phyloP scores from a whole-genome alignment of 1,140 invertebrate genomes.

The Nautilus pompilius region DNA sequence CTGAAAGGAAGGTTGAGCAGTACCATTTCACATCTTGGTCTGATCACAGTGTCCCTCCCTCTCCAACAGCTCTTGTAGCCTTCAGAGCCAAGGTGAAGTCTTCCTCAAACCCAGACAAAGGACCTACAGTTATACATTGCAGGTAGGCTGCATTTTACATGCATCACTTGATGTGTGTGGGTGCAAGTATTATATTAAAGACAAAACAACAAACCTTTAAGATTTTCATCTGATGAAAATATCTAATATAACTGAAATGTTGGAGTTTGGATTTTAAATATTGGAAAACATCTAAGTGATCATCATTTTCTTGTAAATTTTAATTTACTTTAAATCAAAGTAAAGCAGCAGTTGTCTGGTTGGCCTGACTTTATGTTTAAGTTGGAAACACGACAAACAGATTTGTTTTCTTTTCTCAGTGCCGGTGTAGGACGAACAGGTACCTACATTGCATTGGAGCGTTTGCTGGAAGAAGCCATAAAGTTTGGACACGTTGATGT shows the following conservation, averaged over 20 bases:
- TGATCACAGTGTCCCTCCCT: conserved; percentile 91
- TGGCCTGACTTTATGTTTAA: too few species aligned
- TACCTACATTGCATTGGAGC: conserved; percentile 49
- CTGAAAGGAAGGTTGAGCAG: conserved; percentile 78
- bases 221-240: background rate
- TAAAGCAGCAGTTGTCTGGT: too few species aligned
- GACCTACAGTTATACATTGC: conserved; percentile 80
- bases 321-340: too few species aligned
- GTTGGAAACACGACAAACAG: too few species aligned
- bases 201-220: background rate
- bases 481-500: conserved; percentile 22
- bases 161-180: too few species aligned
- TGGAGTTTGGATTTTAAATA: too few species aligned
- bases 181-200: too few species aligned
- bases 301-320: too few species aligned
- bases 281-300: too few species aligned
- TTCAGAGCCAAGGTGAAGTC: conserved; percentile 86
- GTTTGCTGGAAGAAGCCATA: conserved; percentile 31
- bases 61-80: conserved; percentile 93
- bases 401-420: conserved; percentile 24
- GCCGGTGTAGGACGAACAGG: conserved; percentile 51
- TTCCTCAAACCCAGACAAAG: conserved; percentile 66
- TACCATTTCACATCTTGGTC: conserved; percentile 97
- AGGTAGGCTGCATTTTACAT: conserved; percentile 19
- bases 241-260: background rate